Base-by-base conservation (phyloP, 92 coral and sea anemone genomes). In the Zoanthus sociatus region DNA sequence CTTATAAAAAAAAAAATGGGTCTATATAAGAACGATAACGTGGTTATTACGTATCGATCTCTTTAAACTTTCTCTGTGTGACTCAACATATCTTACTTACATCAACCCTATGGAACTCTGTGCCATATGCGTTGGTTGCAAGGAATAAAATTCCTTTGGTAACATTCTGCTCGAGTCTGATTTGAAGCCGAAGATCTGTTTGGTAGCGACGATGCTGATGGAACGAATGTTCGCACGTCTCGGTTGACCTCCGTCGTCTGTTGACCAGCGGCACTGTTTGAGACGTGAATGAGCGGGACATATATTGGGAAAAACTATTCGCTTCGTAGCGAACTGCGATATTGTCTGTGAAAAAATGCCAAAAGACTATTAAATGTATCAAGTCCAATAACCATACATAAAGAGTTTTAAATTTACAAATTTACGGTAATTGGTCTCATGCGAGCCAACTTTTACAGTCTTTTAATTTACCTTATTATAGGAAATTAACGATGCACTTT, bases 111-210 rank as follows among this genome's bases (percentile, higher is more conserved):
- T 73, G 81, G 71, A 95, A 95, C 76, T 95, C 98, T 47, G 98
- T 88, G 18, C 98, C 98, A 76, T 92, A 90, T 66, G 93, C 92
- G 84, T 95, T 95, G 13, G 94, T 78, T n/a, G 92, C 90, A 16
- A 92, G 86, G 78, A 95, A 93, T 30, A 95, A 51, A 21, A 91
- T 66, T 42, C 92, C 88, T 71, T 91, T 86, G 33, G 90, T 91
- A 47, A 64, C 46, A 7, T 85, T 67, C 50, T 79, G 44, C 54
- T 90, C 82, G 30, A 91, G 84, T 73, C 87, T 82, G 71, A 90
- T 78, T 30, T 86, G 90, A 18, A 95, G 87, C 0, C 82, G 91
- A 45, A 95, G 78, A 64, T 93, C 83, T 31, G 91, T 87, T 18
- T 86, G 86, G 78, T 89, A 95, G 44, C 89, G 85, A n/a, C 85